Percentiles rank a stretch among this genome's conserved stretches.
Evolutionary conservation across 2,888 invertebrate species (phyloP).

Genomic region (Chrysolina oricalcia): DNA sequence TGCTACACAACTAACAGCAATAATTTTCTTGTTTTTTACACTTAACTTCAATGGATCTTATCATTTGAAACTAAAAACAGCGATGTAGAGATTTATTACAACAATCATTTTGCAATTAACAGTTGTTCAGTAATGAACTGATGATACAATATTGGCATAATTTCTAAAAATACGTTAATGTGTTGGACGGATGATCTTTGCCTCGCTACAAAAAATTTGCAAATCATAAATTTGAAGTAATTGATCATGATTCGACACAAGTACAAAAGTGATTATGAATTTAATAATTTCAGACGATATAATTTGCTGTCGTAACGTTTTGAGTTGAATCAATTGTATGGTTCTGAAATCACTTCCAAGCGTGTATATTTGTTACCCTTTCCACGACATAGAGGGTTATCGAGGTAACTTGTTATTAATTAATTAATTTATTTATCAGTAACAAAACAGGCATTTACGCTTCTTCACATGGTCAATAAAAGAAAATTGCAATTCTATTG

Average conservation of each 20-base stretch:
- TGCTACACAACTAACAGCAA: too few species aligned
- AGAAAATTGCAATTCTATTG: too few species aligned
- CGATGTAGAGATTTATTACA: not conserved
- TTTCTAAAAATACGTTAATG: slow-evolving; percentile 29
- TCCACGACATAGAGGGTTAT: too few species aligned
- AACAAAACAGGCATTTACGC: too few species aligned
- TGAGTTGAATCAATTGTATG: too few species aligned
- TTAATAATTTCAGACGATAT: not conserved
- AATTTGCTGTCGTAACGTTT: not conserved
- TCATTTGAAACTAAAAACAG: not conserved
- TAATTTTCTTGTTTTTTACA: too few species aligned
- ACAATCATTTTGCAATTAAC: not conserved
- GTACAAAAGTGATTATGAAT: not conserved
- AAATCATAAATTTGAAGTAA: slow-evolving; percentile 7
- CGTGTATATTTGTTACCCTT: too few species aligned
- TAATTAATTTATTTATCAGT: too few species aligned
- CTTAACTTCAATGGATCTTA: too few species aligned
- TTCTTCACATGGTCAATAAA: too few species aligned
- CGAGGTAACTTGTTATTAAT: too few species aligned
- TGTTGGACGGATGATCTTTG: not conserved
- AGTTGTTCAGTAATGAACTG: slow-evolving; percentile 1
- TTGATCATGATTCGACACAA: not conserved
- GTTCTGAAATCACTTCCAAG: too few species aligned
- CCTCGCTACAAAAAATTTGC: slow-evolving; percentile 23
- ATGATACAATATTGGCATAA: slow-evolving; percentile 28